Conservation (phyloP, 2,113 vertebrate genomes). For the Scortum barcoo region DNA sequence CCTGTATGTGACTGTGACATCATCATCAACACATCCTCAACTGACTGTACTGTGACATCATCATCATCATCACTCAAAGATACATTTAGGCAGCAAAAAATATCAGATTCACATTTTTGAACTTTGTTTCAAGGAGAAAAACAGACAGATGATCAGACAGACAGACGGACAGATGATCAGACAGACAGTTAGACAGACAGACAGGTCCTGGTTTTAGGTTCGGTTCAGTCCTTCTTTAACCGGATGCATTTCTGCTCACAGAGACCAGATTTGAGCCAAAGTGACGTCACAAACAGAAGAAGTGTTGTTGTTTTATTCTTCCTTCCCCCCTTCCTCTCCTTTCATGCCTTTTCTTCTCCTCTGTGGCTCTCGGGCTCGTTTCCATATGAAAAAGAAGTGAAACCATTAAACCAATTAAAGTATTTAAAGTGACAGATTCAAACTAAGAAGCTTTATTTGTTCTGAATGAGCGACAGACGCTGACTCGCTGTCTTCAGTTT, state of each 20-base stretch:
- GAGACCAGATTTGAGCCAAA: slow-evolving; percentile 17
- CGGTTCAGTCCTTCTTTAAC: slow-evolving; percentile 6
- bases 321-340: slow-evolving; percentile 4
- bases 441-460: slow-evolving; percentile 30
- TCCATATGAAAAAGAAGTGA: slow-evolving; percentile 63
- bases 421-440: slow-evolving; percentile 58
- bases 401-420: slow-evolving; percentile 70
- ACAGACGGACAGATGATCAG: too few relatives aligned
- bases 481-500: neutral
- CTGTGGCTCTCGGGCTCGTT: slow-evolving; percentile 32
- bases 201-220: neutral
- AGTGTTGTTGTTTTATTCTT: slow-evolving; percentile 14
- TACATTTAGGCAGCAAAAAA: too few relatives aligned
- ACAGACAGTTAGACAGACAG: too few relatives aligned
- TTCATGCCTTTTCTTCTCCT: slow-evolving; percentile 21
- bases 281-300: slow-evolving; percentile 24
- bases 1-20: too few relatives aligned
- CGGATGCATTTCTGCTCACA: neutral
- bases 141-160: too few relatives aligned
- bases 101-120: too few relatives aligned
- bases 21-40: too few relatives aligned
- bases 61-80: too few relatives aligned
- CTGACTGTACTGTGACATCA: too few relatives aligned
- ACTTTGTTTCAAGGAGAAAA: too few relatives aligned
- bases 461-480: neutral